These are phyloP conservation scores for Coturnix japonica DNA, from an alignment of 2,113 vertebrate species.

Conservation along the genomic window DNA sequence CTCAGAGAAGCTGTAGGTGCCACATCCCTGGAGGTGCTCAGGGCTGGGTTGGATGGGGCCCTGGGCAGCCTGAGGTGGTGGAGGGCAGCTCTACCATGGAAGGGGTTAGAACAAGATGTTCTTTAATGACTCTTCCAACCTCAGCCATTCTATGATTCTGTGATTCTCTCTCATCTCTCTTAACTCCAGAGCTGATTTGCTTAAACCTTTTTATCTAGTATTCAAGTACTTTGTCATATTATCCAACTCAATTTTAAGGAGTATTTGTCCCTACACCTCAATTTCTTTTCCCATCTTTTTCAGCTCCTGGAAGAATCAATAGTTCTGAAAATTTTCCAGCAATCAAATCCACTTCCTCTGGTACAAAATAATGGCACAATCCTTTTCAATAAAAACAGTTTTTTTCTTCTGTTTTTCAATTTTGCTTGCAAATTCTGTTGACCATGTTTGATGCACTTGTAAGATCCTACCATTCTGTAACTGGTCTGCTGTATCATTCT, in stretches of 20 bases:
- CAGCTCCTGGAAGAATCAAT: neutral
- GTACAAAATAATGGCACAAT: neutral
- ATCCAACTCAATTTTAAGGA: neutral
- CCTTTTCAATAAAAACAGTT: neutral
- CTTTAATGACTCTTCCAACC: no score
- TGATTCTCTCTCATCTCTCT: neutral
- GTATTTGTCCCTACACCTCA: neutral
- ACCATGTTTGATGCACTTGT: neutral
- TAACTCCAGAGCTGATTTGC: neutral
- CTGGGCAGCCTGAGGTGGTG: no score
- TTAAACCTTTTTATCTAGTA: neutral
- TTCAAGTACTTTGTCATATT: neutral
- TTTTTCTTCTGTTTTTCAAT: neutral
- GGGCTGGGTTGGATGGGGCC: no score
- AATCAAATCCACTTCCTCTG: neutral
- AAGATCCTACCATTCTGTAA: neutral
- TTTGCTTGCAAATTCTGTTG: neutral
- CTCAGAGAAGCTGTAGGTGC: no score
- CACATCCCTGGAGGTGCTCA: no score
- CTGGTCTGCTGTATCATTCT: neutral
- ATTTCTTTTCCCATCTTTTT: neutral
- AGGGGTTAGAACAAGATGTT: no score
- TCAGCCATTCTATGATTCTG: no score
- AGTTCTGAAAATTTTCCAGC: neutral
- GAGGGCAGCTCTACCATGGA: no score